phyloP scores from a whole-genome alignment of 2,888 invertebrate species.

The Willowsia nigromaculata region DNA sequence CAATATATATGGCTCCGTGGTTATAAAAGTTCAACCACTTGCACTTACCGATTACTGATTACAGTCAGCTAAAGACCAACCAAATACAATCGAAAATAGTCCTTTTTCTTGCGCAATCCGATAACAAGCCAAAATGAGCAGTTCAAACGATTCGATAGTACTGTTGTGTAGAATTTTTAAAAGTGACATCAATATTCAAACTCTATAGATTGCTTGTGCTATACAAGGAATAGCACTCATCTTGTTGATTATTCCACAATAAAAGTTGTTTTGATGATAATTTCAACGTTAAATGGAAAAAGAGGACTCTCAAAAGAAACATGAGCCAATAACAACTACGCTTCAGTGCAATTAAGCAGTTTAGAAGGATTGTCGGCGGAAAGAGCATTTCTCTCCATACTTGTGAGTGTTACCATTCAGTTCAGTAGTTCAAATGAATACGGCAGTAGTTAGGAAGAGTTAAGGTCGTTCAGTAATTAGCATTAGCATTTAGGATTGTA shows the following conservation, averaged over 20 bases:
- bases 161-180: neutral
- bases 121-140: neutral
- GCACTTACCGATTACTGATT: too few species aligned
- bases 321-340: neutral
- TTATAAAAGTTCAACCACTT: neutral
- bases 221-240: constrained; percentile 17
- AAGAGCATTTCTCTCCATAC: neutral
- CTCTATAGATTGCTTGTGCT: neutral
- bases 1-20: neutral
- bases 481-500: constrained; percentile 43
- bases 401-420: neutral
- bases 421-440: constrained; percentile 22
- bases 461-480: constrained; percentile 62
- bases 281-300: neutral
- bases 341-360: neutral
- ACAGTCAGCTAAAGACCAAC: neutral
- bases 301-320: neutral
- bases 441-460: neutral
- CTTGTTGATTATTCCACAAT: neutral
- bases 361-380: neutral
- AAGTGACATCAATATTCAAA: constrained; percentile 40
- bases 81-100: neutral
- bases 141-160: neutral
- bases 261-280: neutral
- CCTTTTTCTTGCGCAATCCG: neutral